Percentiles rank a stretch among this genome's conserved stretches.
phyloP scores from a whole-genome alignment of 2,797 vertebrate species.

The Semotilus atromaculatus region DNA sequence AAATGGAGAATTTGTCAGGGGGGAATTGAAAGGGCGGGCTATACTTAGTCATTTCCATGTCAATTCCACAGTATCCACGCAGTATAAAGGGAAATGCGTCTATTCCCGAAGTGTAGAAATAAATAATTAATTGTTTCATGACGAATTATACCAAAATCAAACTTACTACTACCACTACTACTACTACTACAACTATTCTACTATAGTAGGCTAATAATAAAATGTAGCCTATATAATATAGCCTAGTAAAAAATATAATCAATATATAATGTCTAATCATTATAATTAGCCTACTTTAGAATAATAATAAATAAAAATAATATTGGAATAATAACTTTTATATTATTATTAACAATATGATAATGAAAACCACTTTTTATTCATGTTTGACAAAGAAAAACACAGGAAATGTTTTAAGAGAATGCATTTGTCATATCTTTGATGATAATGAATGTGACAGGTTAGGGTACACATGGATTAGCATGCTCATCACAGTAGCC shows the following conservation, averaged over 20 bases:
- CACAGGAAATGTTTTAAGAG: not conserved
- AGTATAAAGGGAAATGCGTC: not conserved
- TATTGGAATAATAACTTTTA: too few relatives aligned
- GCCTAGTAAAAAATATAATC: not conserved
- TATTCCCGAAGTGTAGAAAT: not conserved
- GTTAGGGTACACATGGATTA: conserved; percentile 79
- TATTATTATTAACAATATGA: not conserved
- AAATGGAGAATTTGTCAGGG: conserved; percentile 35
- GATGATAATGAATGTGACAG: conserved; percentile 67
- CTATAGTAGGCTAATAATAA: not conserved
- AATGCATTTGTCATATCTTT: conserved; percentile 57
- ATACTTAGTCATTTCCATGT: conserved; percentile 65
- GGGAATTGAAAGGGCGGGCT: conserved; percentile 67
- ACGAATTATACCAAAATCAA: not conserved
- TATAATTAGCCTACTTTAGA: not conserved
- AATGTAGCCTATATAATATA: not conserved
- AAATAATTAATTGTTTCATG: not conserved
- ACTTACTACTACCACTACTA: not conserved
- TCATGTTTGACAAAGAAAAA: not conserved
- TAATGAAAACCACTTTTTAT: not conserved
- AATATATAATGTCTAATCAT: not conserved
- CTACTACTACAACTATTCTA: not conserved
- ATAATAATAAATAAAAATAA: not conserved
- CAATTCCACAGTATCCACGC: not conserved
- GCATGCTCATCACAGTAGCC: conserved; percentile 67